Evolutionary conservation across 2,797 vertebrate species (phyloP), one percentile per base, ranked within the genome.

Genomic region (Parambassis ranga): DNA sequence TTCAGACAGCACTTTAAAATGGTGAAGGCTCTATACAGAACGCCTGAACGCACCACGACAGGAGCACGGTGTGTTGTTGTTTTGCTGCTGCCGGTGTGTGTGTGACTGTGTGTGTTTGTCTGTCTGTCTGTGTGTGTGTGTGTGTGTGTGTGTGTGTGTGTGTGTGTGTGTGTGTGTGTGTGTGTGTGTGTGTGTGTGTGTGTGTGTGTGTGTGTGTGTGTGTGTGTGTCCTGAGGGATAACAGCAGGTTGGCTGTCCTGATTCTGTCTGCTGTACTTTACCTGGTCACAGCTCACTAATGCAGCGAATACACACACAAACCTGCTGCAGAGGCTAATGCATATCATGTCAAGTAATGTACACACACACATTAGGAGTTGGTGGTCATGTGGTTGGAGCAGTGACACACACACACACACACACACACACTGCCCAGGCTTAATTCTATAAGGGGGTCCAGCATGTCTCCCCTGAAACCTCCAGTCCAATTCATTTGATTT

Each of bases 401-500:
- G 32, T 1, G 1, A 27, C 36, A 35, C 39, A 55, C 11, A 35
- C 39, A 36, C 26, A 38, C 28, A 65, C 47, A 65, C 43, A 39
- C 46, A n/a, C 41, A n/a, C 33, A 13, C 2, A 0, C 14, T 10
- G 48, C 38, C 74, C 47, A 63, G 74, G 4, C 27, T 37, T 81
- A 81, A 81, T 85, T 79, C 75, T 75, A 79, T 83, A 76, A 82
- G 76, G 69, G 57, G 66, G 80, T 82, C 78, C 72, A 58, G 66
- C 66, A 53, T 58, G 83, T 84, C 77, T 84, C 77, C 65, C 56
- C 39, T 85, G 77, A 53, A 83, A 71, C 74, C 85, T 79, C 36
- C 63, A 78, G 73, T 81, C 64, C 74, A 84, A 81, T 84, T 81
- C 82, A 83, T 83, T 81, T 83, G 82, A 83, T 87, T 79, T 77